Conservation (phyloP, 2,888 invertebrate genomes). For the Megastigmus dorsalis region DNA sequence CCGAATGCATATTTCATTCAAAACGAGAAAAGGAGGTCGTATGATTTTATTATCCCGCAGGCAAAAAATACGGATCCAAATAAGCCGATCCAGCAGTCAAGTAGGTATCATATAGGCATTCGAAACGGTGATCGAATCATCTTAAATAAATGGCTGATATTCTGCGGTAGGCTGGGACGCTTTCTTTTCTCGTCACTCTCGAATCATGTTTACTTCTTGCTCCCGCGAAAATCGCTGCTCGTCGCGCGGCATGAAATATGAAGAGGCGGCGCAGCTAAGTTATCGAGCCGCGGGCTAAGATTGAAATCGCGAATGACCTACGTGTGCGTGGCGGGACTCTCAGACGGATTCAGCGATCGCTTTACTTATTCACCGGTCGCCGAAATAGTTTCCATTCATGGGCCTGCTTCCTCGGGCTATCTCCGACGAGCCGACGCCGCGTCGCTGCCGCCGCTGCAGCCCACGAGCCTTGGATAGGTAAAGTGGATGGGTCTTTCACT, state of each 20-base stretch:
- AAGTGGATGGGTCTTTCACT: too few species aligned
- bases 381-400: conserved; percentile 47
- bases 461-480: too few species aligned
- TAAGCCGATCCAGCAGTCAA: too few species aligned
- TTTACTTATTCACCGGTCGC: conserved; percentile 44
- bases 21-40: too few species aligned
- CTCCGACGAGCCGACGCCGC: too few species aligned
- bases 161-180: too few species aligned
- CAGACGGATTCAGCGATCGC: conserved; percentile 29
- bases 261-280: conserved; percentile 28
- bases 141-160: conserved; percentile 20
- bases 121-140: conserved; percentile 15
- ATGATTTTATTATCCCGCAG: too few species aligned
- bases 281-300: conserved; percentile 41
- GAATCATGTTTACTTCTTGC: too few species aligned
- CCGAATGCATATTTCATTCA: too few species aligned
- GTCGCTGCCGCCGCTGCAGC: too few species aligned
- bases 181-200: background rate
- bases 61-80: too few species aligned
- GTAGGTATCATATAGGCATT: too few species aligned
- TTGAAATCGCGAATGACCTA: conserved; percentile 48
- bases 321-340: background rate
- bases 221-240: conserved; percentile 20
- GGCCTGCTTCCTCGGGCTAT: background rate
- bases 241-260: conserved; percentile 41